phyloP scores from a whole-genome alignment of 2,113 vertebrate species.

The Ctenodactylus gundi region DNA sequence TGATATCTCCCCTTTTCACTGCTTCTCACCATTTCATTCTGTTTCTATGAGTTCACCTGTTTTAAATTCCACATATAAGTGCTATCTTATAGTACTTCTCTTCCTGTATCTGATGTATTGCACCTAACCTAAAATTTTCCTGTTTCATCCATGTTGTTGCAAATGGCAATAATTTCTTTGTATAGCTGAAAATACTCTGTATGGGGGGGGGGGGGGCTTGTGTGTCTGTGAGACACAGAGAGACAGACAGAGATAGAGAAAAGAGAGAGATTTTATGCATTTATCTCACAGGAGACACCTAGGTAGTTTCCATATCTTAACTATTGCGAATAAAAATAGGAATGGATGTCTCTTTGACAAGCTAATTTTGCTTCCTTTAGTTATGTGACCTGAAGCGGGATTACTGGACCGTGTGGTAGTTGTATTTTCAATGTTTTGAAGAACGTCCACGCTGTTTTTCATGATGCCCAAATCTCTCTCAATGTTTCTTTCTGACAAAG shows the following conservation, averaged over 20 bases:
- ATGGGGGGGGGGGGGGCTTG: neutral
- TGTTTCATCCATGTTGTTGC: neutral
- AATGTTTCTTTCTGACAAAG: neutral
- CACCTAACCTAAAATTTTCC: neutral
- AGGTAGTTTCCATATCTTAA: neutral
- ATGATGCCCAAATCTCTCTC: too few species aligned
- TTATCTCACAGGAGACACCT: too few species aligned
- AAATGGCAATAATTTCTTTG: neutral
- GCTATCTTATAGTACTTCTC: neutral
- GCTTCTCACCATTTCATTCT: neutral
- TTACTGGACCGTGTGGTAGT: neutral
- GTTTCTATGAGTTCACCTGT: neutral
- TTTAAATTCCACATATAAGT: neutral
- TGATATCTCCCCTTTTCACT: neutral
- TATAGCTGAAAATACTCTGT: neutral
- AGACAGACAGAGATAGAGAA: neutral
- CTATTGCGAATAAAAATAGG: neutral
- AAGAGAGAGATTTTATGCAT: neutral
- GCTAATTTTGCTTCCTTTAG: neutral
- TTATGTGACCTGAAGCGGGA: neutral
- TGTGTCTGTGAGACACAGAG: too few species aligned
- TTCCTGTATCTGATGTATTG: neutral
- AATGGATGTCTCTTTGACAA: neutral
- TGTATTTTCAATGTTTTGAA: neutral
- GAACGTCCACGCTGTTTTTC: neutral